These are phyloP conservation scores for Steinernema feltiae DNA, from an alignment of 1,140 invertebrate genomes.

Conservation along the genomic window DNA sequence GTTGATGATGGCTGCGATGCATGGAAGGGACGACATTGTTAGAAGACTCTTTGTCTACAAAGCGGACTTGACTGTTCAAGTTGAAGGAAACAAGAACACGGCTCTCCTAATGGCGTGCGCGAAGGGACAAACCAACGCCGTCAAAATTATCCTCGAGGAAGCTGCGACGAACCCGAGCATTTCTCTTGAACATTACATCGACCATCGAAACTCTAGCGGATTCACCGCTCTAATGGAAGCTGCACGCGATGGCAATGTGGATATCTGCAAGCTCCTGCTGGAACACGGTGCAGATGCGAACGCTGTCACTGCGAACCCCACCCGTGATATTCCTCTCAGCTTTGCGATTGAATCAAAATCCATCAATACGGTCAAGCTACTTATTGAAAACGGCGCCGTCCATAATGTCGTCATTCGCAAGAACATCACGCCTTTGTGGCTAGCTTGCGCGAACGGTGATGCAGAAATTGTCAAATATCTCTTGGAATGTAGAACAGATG, in stretches of 20 bases:
- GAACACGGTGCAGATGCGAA: conserved; percentile 96
- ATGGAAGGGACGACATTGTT: background rate
- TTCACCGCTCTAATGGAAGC: conserved; percentile 96
- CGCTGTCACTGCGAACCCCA: conserved; percentile 58
- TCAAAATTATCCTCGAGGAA: background rate
- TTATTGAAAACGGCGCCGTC: background rate
- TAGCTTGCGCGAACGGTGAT: background rate
- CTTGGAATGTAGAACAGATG: background rate
- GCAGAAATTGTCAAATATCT: conserved; percentile 57
- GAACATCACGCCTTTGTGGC: background rate
- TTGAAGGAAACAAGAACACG: background rate
- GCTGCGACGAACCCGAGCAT: background rate
- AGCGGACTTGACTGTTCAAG: background rate
- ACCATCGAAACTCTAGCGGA: conserved; percentile 66
- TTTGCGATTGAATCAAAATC: background rate
- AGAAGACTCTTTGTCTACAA: background rate
- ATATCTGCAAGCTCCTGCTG: conserved; percentile 87
- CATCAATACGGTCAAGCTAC: background rate
- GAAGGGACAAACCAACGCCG: background rate
- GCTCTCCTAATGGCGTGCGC: background rate
- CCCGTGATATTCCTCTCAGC: background rate
- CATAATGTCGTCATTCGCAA: background rate
- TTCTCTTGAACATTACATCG: background rate
- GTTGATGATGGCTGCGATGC: background rate
- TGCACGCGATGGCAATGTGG: conserved; percentile 92